Percentiles rank a stretch among this genome's conserved stretches.
phyloP scores from a whole-genome alignment of 1,140 invertebrate genomes.

The Diachasmimorpha longicaudata region DNA sequence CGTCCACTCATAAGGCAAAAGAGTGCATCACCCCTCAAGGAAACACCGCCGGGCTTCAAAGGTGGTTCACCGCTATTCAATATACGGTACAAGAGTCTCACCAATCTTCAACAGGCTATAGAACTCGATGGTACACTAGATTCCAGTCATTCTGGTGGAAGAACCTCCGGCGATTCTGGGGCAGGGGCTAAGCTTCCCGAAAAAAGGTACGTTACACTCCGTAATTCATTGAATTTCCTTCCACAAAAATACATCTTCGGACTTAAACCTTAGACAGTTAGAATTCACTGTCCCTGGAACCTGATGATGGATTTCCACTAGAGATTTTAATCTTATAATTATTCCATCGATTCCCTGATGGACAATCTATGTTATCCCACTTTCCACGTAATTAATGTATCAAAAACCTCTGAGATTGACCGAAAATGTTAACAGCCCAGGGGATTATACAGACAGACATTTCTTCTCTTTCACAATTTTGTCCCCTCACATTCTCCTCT shows the following conservation, averaged over 20 bases:
- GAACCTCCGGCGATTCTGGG: constrained; percentile 82
- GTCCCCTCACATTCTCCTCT: neutral
- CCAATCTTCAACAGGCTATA: constrained; percentile 79
- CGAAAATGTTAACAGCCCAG: too few relatives aligned
- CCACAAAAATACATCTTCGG: neutral
- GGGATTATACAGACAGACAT: too few relatives aligned
- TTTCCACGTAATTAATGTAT: too few relatives aligned
- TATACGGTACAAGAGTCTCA: constrained; percentile 82
- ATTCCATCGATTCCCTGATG: too few relatives aligned
- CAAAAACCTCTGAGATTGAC: too few relatives aligned
- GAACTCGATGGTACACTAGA: constrained; percentile 83
- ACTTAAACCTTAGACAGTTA: too few relatives aligned
- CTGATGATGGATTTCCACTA: too few relatives aligned
- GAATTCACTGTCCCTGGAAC: too few relatives aligned
- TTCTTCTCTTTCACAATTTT: too few relatives aligned
- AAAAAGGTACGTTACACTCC: constrained; percentile 68
- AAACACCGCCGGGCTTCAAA: constrained; percentile 71
- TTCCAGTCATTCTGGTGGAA: constrained; percentile 85
- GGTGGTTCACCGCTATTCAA: constrained; percentile 81
- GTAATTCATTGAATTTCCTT: neutral
- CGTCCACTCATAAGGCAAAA: constrained; percentile 74
- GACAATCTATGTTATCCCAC: too few relatives aligned
- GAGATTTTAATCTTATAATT: too few relatives aligned
- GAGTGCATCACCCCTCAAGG: constrained; percentile 75
- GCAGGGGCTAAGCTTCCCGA: constrained; percentile 80